Evolutionary conservation across 1,140 invertebrate genomes (phyloP).

Genomic region (Olivierus martensii): DNA sequence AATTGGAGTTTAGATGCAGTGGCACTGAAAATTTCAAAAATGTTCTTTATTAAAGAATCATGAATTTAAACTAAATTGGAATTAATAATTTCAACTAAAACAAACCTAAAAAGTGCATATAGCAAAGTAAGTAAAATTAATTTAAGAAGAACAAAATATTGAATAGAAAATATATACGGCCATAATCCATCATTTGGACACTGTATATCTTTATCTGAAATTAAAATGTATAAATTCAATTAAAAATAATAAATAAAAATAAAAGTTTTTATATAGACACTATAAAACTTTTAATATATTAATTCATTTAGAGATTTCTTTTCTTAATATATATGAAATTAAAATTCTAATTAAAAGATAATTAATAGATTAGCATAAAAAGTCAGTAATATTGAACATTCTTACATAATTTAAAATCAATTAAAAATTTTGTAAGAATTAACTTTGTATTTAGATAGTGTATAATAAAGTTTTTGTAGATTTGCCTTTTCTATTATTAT

Average conservation of each 20-base stretch:
- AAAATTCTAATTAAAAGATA: no score
- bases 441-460: no score
- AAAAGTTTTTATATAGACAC: neutral
- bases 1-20: slow-evolving; percentile 28
- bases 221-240: neutral
- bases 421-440: no score
- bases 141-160: slow-evolving; percentile 33
- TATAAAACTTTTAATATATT: no score
- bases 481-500: no score
- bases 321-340: no score
- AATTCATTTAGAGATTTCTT: no score
- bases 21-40: slow-evolving; percentile 20
- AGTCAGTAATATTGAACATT: no score
- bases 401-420: no score
- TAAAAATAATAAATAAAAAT: neutral
- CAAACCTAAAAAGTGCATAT: slow-evolving; percentile 34
- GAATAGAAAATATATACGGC: slow-evolving; percentile 31
- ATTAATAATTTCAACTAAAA: neutral
- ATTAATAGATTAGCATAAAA: no score
- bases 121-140: slow-evolving; percentile 33
- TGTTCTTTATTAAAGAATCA: neutral
- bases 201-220: slow-evolving; percentile 15
- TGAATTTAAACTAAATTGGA: neutral
- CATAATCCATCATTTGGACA: slow-evolving; percentile 31
- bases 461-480: no score